Conservation (phyloP, 2,797 vertebrate genomes). For the Dromococcyx pavoninus region DNA sequence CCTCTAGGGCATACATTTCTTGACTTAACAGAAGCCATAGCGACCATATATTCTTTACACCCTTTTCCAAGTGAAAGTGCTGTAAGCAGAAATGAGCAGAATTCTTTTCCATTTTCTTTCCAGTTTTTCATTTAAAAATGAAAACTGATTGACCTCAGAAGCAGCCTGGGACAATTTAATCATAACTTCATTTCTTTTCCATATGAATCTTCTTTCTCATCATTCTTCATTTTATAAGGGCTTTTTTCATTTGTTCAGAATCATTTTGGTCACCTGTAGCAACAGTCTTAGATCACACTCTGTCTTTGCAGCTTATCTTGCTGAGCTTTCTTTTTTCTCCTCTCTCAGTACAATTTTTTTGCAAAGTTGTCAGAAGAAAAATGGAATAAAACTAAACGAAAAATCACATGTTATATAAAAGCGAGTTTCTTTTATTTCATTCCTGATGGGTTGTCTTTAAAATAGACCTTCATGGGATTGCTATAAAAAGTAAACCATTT, state of each 20-base stretch:
- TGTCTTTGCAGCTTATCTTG: not conserved
- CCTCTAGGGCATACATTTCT: not conserved
- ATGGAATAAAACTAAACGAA: not conserved
- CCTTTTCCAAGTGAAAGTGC: not conserved
- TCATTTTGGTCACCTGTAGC: not conserved
- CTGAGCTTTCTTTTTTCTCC: not conserved
- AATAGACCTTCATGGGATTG: not conserved
- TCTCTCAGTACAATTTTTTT: not conserved
- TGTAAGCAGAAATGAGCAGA: not conserved
- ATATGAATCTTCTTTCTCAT: not conserved
- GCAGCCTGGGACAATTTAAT: not conserved
- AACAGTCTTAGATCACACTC: not conserved
- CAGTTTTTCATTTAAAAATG: not conserved
- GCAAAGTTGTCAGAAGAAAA: not conserved
- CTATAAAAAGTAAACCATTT: not conserved
- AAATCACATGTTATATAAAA: not conserved
- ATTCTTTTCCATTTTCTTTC: not conserved
- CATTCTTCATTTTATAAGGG: not conserved
- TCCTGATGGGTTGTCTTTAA: conserved; percentile 9
- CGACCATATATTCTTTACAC: not conserved
- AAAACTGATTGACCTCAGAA: not conserved
- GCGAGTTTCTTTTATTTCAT: not conserved
- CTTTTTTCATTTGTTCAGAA: not conserved
- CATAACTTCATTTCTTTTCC: not conserved
- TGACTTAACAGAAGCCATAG: not conserved